phyloP scores from a whole-genome alignment of 2,888 invertebrate genomes.

The Charanyca ferruginea region DNA sequence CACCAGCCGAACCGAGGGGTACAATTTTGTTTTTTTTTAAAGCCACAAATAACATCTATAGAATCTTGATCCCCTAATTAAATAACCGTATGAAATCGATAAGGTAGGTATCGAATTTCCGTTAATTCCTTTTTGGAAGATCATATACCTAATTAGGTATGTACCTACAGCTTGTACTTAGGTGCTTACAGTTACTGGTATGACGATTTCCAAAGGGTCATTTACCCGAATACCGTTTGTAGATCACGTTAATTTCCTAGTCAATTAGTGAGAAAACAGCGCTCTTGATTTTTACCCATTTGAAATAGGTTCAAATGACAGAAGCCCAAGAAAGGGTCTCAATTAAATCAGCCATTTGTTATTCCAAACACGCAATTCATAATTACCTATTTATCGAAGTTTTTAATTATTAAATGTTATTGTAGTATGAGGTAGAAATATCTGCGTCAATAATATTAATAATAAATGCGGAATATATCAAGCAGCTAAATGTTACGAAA shows the following conservation, averaged over 20 bases:
- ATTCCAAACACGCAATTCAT: not conserved
- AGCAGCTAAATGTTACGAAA: slow-evolving; percentile 6
- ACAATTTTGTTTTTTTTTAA: too few species aligned
- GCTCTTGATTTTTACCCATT: slow-evolving; percentile 10
- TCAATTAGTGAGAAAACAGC: slow-evolving; percentile 29
- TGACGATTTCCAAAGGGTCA: slow-evolving; percentile 3
- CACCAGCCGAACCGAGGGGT: not conserved
- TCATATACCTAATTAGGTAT: too few species aligned
- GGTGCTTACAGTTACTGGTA: too few species aligned
- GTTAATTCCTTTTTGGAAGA: slow-evolving; percentile 27
- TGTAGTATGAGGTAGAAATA: not conserved
- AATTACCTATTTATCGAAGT: not conserved
- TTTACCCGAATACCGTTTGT: slow-evolving; percentile 31
- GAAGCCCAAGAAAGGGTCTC: slow-evolving; percentile 5
- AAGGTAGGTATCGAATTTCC: slow-evolving; percentile 28
- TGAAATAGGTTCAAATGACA: slow-evolving; percentile 1
- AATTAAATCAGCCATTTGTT: slow-evolving; percentile 16
- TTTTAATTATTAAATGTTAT: not conserved
- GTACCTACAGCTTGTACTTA: not conserved
- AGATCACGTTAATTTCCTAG: slow-evolving; percentile 34
- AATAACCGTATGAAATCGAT: slow-evolving; percentile 3
- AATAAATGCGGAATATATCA: too few species aligned
- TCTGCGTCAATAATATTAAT: too few species aligned
- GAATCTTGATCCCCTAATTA: slow-evolving; percentile 25
- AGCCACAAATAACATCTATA: too few species aligned